Base-by-base conservation (phyloP, 2,888 invertebrate genomes). In the Baccha elongata region DNA sequence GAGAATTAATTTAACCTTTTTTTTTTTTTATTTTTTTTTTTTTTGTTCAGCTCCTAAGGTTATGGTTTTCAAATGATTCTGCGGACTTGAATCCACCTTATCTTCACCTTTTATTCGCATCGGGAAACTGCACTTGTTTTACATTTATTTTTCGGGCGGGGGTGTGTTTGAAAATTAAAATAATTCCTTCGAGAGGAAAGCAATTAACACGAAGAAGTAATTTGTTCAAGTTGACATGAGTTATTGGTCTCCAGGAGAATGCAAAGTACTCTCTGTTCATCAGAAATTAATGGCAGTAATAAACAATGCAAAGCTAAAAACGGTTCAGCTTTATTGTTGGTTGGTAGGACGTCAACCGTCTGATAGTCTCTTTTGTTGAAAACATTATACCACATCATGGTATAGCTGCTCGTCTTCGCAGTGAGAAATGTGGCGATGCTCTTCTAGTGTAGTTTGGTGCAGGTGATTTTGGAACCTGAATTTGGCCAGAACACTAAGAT, bases 151-250 rank as follows among this genome's bases (percentile, higher is more conserved):
- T 46, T 11, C n/a, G 44, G 3, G 29, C 32, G 5, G 15, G 23
- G 21, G 10, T 37, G n/a, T n/a, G n/a, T n/a, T n/a, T n/a, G 42
- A n/a, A 60, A 65, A 52, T 58, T 68, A 46, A 64, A 83, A 76
- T 76, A 71, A 72, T 76, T 62, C 67, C 72, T 83, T 19, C 46
- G 26, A 40, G 35, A 72, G 76, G n/a, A 83, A 73, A 83, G 83
- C 78, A 83, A 83, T 83, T 83, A 83, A 78, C 83, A 69, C 83
- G 44, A 68, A 68, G 50, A 72, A 68, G 68, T 76, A 78, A 83
- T 83, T 83, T 83, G 83, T 83, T 83, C 62, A 35, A 83, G 76
- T 68, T 60, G 72, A 83, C 60, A 68, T 83, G 72, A 83, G 62
- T 76, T 76, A 83, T 83, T 44, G 81, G 72, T 62, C 48, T 46